These are phyloP conservation scores for Arremon brunneinucha DNA, from an alignment of 2,797 vertebrate species.

Conservation along the genomic window DNA sequence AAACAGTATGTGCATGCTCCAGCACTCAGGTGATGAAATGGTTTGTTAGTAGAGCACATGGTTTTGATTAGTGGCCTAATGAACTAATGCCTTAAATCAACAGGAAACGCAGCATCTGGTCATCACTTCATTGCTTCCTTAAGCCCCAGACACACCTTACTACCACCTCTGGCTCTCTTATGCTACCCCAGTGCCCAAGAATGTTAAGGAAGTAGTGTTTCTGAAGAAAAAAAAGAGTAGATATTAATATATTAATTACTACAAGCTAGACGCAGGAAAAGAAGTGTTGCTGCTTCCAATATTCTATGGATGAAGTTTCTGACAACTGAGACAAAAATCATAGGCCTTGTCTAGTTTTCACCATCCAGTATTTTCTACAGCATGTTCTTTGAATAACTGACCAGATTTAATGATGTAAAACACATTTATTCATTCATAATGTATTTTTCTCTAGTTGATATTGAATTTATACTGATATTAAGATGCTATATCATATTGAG, in stretches of 20 bases:
- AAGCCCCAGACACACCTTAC: background rate
- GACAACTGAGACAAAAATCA: background rate
- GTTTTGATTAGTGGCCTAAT: slow-evolving; percentile 47
- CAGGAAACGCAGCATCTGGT: slow-evolving; percentile 35
- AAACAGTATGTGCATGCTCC: background rate
- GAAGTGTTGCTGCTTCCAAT: background rate
- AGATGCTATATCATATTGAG: background rate
- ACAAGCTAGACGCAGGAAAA: background rate
- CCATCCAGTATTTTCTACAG: background rate
- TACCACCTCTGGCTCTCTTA: background rate
- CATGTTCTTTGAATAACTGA: background rate
- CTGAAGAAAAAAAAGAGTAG: background rate
- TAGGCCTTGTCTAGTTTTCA: background rate
- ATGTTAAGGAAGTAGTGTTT: background rate
- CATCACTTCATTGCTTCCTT: background rate
- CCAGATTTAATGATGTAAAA: background rate
- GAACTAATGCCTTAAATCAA: slow-evolving; percentile 25
- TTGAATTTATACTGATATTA: background rate
- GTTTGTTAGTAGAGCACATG: slow-evolving; percentile 53
- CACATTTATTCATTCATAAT: background rate
- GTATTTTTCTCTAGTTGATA: background rate
- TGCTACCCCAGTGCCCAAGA: background rate
- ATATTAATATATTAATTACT: background rate
- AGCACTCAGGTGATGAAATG: slow-evolving; percentile 21
- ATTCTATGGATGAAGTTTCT: background rate